Conservation (phyloP, 2,888 invertebrate species). For the Scaeva pyrastri region DNA sequence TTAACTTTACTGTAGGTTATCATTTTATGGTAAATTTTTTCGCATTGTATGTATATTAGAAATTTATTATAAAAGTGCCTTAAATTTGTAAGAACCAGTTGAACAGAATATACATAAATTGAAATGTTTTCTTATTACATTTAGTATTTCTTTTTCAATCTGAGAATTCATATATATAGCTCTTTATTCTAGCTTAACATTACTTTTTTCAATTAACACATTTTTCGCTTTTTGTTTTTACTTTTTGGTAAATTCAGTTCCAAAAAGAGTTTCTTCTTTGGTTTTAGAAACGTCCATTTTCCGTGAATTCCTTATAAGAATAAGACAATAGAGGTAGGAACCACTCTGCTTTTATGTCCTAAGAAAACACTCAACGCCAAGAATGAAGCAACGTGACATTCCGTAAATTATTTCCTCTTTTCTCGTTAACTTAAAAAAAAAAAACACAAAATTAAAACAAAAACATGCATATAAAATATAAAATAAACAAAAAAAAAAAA, state of each 20-base stretch:
- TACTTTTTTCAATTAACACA: no score
- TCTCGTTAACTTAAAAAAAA: conserved; percentile 50
- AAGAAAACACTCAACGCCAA: conserved; percentile 67
- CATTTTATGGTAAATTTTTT: no score
- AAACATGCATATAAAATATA: conserved; percentile 4
- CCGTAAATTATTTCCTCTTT: conserved; percentile 68
- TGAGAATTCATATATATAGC: no score
- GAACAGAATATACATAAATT: no score
- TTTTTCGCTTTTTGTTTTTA: conserved; percentile 1
- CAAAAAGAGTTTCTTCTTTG: neutral
- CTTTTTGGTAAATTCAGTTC: neutral
- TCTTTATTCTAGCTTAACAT: no score
- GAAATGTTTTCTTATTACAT: no score
- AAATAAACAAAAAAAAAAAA: conserved; percentile 54
- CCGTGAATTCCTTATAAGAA: neutral
- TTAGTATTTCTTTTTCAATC: no score
- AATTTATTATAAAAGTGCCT: no score
- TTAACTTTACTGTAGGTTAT: no score
- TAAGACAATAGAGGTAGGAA: neutral
- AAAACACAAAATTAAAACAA: conserved; percentile 27
- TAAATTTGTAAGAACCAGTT: no score
- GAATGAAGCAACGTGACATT: conserved; percentile 76
- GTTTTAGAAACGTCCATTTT: neutral
- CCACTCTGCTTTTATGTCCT: neutral
- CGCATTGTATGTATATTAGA: no score